Base-by-base conservation (phyloP, 2,888 invertebrate species). In the Pharmacophagus antenor region DNA sequence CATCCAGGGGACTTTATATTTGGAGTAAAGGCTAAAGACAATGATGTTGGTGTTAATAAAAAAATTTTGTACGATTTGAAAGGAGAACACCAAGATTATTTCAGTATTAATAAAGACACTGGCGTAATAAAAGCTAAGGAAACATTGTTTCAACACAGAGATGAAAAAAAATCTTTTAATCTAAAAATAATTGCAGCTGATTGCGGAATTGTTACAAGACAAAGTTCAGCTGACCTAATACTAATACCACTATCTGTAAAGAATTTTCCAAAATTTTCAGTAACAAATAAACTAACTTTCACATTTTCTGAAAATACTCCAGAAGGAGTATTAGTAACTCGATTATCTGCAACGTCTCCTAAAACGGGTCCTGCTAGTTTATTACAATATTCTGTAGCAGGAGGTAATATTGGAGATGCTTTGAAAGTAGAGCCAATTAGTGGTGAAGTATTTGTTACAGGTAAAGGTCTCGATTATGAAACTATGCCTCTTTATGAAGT, bases 321-420 rank as follows among this genome's bases (percentile, higher is more conserved):
- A 12, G 94, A 95, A 76, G 95, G 95, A 0, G 94, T 94, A 71
- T 84, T 95, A 6, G 94, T 98, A 10, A 95, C 96, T 0, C 94
- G 94, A 70, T 86, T 97, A 54, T 92, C 93, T 56, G 97, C 97
- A 0, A 92, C 92, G 4, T 96, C 97, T 0, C 96, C 97, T 0
- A 97, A 97, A 77, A 93, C 93, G 64, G 95, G 95, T 0, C 85
- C 94, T 0, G 89, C 92, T 5, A 94, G 94, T 10, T 92, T 93
- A 68, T 88, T 97, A 61, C 92, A 93, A 62, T 98, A 95, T 76
- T 94, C 94, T 25, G 95, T 98, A 64, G 98, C 97, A 10, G 98
- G 98, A n/a, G 98, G 98, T 4, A 98, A 98, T 79, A 93, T 96
- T 2, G 97, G 96, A 0, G 95, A 96, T 72, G 95, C 97, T n/a